Base-by-base conservation (phyloP, 1,140 invertebrate species). In the Sitodiplosis mosellana region DNA sequence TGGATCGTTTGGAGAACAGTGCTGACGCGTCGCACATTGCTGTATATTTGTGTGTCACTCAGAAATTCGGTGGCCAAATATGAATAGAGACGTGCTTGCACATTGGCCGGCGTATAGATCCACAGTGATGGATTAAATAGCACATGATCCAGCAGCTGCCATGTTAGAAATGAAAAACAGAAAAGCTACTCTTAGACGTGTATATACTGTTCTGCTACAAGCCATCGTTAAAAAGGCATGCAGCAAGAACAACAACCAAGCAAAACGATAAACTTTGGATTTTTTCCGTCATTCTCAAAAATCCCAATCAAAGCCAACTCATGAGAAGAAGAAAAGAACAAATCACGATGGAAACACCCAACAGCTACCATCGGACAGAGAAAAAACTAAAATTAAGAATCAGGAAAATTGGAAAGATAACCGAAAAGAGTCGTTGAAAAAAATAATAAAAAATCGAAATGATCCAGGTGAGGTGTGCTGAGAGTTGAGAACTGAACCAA, bases 101-200 rank as follows among this genome's bases (percentile, higher is more conserved):
- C 92, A 50, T 83, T 80, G 12, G 92, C 87, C 42, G 89, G 86
- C 12, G 93, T 91, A 67, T 97, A 92, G 57, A 99, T 95, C 95
- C 95, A 99, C 40, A 99, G 71, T 21, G 90, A 88, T 6, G 94
- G 92, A 76, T 98, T 99, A 76, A 99, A 99, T 33, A 99, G 77
- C 40, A 99, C 84, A 71, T 98, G 90, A 69, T 99, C 95, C 72
- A 99, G 76, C 54, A 99, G 76, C 81, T 99, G 88, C 76, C 81
- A 85, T 55, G 78, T 83, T 58, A 79, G 69, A 70, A 79, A 79
- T 67, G 76, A 80, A 72, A 79, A 78, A 71, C 76, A 80, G 72
- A 79, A 80, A 66, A 79, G 73, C 76, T 81, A 69, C 67, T 70
- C 76, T 66, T 61, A 66, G 61, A 56, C 53, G 52, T 59, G 59